Evolutionary conservation across 2,797 vertebrate species (phyloP), one percentile per base, ranked within the genome.

Genomic region (Malurus splendens): DNA sequence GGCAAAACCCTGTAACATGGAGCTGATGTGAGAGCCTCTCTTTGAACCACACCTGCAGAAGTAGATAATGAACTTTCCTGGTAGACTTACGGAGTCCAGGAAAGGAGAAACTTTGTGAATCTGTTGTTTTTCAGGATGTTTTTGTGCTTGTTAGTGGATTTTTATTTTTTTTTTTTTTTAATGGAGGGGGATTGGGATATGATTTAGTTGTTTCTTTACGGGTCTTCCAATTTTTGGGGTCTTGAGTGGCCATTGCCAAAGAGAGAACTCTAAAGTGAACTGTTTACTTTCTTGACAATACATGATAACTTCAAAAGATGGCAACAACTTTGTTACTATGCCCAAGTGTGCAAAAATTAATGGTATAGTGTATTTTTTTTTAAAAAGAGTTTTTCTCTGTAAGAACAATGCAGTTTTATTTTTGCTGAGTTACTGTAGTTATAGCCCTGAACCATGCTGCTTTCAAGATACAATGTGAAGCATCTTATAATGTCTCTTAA

Each of bases 171-270:
- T 4, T 42, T 45, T 51, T 20, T 13, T 10, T 6, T 4, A 16
- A 30, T 7, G 13, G 3, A 30, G 0, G 1, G 0, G 3, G 2
- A 56, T 2, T 56, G 9, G 8, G 25, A 30, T 55, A 64, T 56
- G 2, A 9, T 84, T 71, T 45, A 27, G 10, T 14, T 24, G 2
- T 0, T 8, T 27, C 59, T 41, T 42, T 39, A 60, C 8, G 12
- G 3, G 8, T 20, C 3, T 52, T 55, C 44, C 5, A 7, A 6
- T 39, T 50, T 57, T 25, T 10, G 10, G 17, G 18, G 6, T 5
- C 45, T 56, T 54, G 12, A 56, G 15, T 5, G 2, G 47, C 25
- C 55, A 75, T 22, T 25, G 12, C 6, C 38, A 42, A 74, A 56
- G 20, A 6, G 6, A 76, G 13, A 74, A 67, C 4, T 48, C 33